Evolutionary conservation across 1,140 invertebrate genomes (phyloP).

Genomic region (Monomorium pharaonis): DNA sequence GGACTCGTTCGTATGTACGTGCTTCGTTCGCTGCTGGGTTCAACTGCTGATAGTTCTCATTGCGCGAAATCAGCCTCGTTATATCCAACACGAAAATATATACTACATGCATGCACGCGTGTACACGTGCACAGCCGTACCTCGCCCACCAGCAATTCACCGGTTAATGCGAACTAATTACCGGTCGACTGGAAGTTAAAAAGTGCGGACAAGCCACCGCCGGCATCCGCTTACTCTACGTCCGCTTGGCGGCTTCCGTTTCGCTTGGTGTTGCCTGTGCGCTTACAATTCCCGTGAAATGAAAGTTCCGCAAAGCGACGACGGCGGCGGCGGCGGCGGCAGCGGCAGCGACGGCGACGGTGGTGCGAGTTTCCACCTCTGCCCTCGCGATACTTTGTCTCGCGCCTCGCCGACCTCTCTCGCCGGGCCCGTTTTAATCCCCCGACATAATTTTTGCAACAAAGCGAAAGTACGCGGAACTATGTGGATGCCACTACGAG

Average conservation of each 20-base stretch:
- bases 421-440: slow-evolving; percentile 58
- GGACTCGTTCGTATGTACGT: slow-evolving; percentile 30
- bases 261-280: background rate
- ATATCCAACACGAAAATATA: background rate
- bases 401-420: slow-evolving; percentile 9
- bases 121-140: background rate
- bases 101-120: background rate
- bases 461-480: slow-evolving; percentile 50
- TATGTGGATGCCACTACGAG: slow-evolving; percentile 23
- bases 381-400: slow-evolving; percentile 33
- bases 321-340: background rate
- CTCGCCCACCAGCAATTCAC: slow-evolving; percentile 54
- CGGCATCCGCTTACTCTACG: slow-evolving; percentile 41
- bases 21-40: slow-evolving; percentile 17
- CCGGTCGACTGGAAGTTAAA: slow-evolving; percentile 80
- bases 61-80: slow-evolving; percentile 37
- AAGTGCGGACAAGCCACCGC: slow-evolving; percentile 80
- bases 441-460: slow-evolving; percentile 66
- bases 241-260: slow-evolving; percentile 24
- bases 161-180: slow-evolving; percentile 82
- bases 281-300: slow-evolving; percentile 65
- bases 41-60: slow-evolving; percentile 36
- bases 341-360: background rate
- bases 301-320: slow-evolving; percentile 64
- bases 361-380: background rate